A percentile compares a stretch with the other conserved stretches of the same genome.
Evolutionary conservation across 2,888 invertebrate genomes (phyloP).

Genomic region (Bhutanitis thaidina): DNA sequence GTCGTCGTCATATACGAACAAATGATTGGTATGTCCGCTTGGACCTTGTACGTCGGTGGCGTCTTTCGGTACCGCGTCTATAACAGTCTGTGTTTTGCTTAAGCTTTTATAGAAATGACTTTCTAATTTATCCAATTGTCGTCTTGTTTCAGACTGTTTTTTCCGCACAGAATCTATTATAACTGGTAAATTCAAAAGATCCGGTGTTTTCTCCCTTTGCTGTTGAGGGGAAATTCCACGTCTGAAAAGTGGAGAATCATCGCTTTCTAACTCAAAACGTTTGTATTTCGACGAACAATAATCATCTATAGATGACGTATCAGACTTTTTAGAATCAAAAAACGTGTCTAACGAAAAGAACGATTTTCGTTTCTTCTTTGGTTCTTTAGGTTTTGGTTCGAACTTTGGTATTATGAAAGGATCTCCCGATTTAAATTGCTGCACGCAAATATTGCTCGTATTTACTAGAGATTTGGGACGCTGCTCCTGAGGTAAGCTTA

Average conservation of each 20-base stretch:
- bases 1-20: conserved; percentile 63
- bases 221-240: conserved; percentile 43
- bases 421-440: conserved; percentile 51
- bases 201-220: conserved; percentile 61
- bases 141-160: conserved; percentile 65
- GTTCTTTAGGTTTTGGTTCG: conserved; percentile 58
- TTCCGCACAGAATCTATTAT: conserved; percentile 71
- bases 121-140: conserved; percentile 72
- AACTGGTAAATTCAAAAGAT: conserved; percentile 66
- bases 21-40: conserved; percentile 62
- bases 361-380: conserved; percentile 72
- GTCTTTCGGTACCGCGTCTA: conserved; percentile 71
- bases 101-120: conserved; percentile 70
- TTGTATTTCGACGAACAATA: conserved; percentile 76
- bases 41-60: conserved; percentile 64
- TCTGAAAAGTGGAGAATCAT: conserved; percentile 70
- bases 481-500: conserved; percentile 56
- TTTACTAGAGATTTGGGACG: conserved; percentile 71
- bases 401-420: conserved; percentile 57
- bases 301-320: conserved; percentile 72
- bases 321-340: conserved; percentile 72
- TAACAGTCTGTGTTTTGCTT: conserved; percentile 56
- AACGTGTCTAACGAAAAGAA: conserved; percentile 76
- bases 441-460: conserved; percentile 63
- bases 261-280: conserved; percentile 72